Conservation (phyloP, 2,113 vertebrate genomes). For the Catharus fuscescens region DNA sequence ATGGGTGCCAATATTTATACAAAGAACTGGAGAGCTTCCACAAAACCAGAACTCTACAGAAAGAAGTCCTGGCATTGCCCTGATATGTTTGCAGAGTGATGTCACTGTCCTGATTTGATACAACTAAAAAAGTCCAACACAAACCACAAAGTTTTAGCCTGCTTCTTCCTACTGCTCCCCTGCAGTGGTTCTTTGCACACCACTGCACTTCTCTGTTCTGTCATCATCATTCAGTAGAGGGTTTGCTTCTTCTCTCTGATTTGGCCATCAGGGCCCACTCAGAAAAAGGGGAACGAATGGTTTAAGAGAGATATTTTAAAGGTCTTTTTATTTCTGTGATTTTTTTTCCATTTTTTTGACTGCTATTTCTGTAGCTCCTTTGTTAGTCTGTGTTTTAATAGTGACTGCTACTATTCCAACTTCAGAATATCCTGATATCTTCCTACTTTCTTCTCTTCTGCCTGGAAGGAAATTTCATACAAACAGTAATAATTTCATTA, state of each 20-base stretch:
- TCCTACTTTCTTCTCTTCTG: not conserved
- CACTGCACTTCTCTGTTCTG: not conserved
- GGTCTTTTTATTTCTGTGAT: not conserved
- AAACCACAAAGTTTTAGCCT: not conserved
- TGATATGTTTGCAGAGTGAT: not conserved
- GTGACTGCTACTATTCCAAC: not conserved
- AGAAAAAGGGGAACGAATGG: not conserved
- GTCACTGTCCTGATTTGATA: not conserved
- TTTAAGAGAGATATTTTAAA: not conserved
- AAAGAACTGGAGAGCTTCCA: not conserved
- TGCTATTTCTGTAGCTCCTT: not conserved
- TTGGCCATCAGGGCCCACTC: not conserved
- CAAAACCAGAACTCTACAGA: not conserved
- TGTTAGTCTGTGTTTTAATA: not conserved
- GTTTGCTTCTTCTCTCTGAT: not conserved
- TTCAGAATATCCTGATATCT: not conserved
- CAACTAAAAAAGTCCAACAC: not conserved
- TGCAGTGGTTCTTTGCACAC: not conserved
- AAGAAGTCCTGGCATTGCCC: not conserved
- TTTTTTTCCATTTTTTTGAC: not conserved
- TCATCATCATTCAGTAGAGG: not conserved
- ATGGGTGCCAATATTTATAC: not conserved
- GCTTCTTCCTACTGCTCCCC: not conserved
- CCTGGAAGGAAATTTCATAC: not conserved
- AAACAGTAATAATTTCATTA: not conserved